A percentile compares a stretch with the other conserved stretches of the same genome.
Evolutionary conservation across 2,888 invertebrate genomes (phyloP).

Genomic region (Linyphia triangularis): DNA sequence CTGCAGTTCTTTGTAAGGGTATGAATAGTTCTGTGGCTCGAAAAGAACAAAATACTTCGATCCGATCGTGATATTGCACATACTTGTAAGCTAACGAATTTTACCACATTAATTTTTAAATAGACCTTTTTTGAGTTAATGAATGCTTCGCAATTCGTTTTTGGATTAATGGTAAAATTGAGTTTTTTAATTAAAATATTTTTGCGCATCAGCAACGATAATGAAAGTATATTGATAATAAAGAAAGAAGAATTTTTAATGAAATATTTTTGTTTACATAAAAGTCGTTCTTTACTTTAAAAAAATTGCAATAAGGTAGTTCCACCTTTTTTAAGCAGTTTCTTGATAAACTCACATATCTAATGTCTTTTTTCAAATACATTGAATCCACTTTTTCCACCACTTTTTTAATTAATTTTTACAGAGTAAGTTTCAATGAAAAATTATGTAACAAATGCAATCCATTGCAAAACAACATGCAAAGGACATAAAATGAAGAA

Average conservation of each 20-base stretch:
- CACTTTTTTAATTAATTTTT: no score
- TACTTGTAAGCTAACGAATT: conserved; percentile 50
- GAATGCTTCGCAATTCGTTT: conserved; percentile 9
- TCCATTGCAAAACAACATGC: no score
- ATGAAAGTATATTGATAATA: not conserved
- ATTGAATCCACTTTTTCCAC: no score
- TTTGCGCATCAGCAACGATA: not conserved
- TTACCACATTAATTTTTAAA: conserved; percentile 51
- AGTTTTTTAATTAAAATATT: not conserved
- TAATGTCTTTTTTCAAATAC: no score
- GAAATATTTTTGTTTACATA: no score
- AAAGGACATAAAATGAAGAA: no score
- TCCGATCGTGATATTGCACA: conserved; percentile 39
- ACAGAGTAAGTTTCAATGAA: no score
- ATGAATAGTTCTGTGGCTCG: conserved; percentile 11
- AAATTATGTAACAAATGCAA: no score
- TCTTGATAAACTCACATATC: no score
- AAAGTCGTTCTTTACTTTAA: no score
- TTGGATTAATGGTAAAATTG: not conserved
- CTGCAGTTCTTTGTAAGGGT: conserved; percentile 48
- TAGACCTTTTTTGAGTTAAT: conserved; percentile 19
- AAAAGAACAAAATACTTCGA: conserved; percentile 63
- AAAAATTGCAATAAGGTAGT: no score
- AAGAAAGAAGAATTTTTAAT: not conserved
- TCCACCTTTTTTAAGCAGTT: no score